Base-by-base conservation (phyloP, 2,888 invertebrate genomes). In the Amblyjoppa proteus region DNA sequence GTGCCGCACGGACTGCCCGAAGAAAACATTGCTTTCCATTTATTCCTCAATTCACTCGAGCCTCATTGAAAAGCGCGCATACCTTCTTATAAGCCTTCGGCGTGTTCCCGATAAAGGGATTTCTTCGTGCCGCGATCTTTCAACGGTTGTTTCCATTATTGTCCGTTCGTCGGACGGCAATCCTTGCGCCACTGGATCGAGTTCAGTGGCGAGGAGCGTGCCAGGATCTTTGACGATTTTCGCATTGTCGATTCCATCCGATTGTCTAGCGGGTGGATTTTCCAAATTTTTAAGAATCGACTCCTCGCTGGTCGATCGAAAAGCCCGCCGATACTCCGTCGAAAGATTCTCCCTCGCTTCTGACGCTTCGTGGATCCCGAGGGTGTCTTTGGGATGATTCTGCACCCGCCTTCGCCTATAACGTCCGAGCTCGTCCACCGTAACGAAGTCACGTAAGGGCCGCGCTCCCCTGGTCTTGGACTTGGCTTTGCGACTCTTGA, bases 351-450 rank as follows among this genome's bases (percentile, higher is more conserved):
- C 81, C 64, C 74, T 77, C 11, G 31, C 38, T 68, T 81, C 73
- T 53, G 85, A 79, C 25, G 31, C 58, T 13, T 82, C 71, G 80
- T 81, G 51, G 56, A 88, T 81, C 20, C 90, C 90, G 53, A 93
- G 89, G 73, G 89, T 92, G 87, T 93, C 92, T 86, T 90, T 91
- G 16, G 93, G 92, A 66, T 89, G 93, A 92, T 94, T 94, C 84
- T 94, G 93, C 34, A 94, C 93, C 81, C 94, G 93, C 88, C 94
- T 94, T 75, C 95, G 94, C 49, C 95, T 94, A 89, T 95, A 95
- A 80, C 94, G 93, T 68, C 94, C 94, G 71, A 95, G 91, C 87
- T 95, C 95, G 89, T 95, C 95, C 64, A 95, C 95, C n/a, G 95
- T 95, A 69, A 94, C 90, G 34, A 95, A 94, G 45, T 95, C 95